Evolutionary conservation across 2,797 vertebrate species (phyloP).

Genomic region (Aldrovandia affinis): DNA sequence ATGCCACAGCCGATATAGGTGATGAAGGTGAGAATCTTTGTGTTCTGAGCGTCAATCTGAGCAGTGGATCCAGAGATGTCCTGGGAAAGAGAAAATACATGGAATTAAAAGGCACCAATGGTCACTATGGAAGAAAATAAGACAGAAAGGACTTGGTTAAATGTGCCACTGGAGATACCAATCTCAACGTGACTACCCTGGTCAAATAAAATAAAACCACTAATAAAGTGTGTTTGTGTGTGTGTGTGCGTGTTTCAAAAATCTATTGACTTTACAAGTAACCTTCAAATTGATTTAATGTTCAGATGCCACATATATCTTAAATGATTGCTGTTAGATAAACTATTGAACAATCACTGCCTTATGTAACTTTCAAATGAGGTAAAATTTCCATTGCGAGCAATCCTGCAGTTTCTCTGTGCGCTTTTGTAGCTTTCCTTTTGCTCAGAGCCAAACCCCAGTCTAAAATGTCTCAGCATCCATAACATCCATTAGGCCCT

Average conservation of each 20-base stretch:
- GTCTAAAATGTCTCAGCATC: neutral
- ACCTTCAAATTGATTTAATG: neutral
- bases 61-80: slow-evolving; percentile 79
- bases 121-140: no score
- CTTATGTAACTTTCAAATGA: neutral
- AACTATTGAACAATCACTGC: no score
- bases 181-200: no score
- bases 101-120: neutral
- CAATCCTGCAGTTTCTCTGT: neutral
- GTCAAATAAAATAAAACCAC: no score
- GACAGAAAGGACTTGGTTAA: no score
- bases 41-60: slow-evolving; percentile 75
- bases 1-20: slow-evolving; percentile 92
- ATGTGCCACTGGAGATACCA: no score
- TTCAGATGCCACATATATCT: neutral
- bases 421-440: neutral
- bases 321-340: no score
- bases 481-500: neutral
- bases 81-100: slow-evolving; percentile 60
- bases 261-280: neutral
- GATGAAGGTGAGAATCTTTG: slow-evolving; percentile 87
- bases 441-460: neutral
- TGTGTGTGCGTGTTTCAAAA: no score
- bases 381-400: neutral
- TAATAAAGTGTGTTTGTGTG: no score